Percentiles rank a stretch among this genome's conserved stretches.
These are phyloP conservation scores for Anadara kagoshimensis DNA, from an alignment of 1,140 invertebrate genomes.

Conservation along the genomic window DNA sequence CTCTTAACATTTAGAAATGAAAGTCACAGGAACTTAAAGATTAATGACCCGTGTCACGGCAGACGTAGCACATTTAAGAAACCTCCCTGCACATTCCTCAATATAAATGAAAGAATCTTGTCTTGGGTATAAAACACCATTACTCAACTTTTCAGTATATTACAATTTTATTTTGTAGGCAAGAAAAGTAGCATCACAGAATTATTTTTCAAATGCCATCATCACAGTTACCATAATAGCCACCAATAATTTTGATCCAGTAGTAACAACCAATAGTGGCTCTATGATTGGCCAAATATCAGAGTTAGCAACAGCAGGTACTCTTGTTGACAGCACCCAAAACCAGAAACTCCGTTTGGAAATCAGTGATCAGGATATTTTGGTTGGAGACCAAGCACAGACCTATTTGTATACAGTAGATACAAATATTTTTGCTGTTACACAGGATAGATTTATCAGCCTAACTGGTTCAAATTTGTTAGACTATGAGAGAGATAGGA, in stretches of 20 bases:
- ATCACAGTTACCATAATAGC: background rate
- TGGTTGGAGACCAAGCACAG: constrained; percentile 7
- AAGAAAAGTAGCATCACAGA: background rate
- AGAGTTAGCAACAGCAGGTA: constrained; percentile 12
- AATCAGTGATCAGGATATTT: constrained; percentile 20
- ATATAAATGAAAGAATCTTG: too few relatives aligned
- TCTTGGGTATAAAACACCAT: too few relatives aligned
- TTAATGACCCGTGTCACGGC: too few relatives aligned
- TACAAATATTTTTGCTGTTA: constrained; percentile 17
- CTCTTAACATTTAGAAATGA: too few relatives aligned
- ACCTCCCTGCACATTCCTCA: too few relatives aligned
- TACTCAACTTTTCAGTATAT: too few relatives aligned
- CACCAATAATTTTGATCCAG: constrained; percentile 24
- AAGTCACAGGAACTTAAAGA: too few relatives aligned
- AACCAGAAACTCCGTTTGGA: constrained; percentile 2
- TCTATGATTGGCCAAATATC: constrained; percentile 13
- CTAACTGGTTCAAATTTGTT: background rate
- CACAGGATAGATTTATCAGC: constrained; percentile 12
- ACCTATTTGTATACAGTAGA: constrained; percentile 9
- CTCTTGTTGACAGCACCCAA: background rate
- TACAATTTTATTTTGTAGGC: constrained; percentile 2
- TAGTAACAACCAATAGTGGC: constrained; percentile 9
- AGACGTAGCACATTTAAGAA: too few relatives aligned
- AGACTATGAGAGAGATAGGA: constrained; percentile 12
- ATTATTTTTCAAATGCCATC: constrained; percentile 6